Evolutionary conservation across 1,140 invertebrate genomes (phyloP).

Genomic region (Caenorhabditis inopinata): DNA sequence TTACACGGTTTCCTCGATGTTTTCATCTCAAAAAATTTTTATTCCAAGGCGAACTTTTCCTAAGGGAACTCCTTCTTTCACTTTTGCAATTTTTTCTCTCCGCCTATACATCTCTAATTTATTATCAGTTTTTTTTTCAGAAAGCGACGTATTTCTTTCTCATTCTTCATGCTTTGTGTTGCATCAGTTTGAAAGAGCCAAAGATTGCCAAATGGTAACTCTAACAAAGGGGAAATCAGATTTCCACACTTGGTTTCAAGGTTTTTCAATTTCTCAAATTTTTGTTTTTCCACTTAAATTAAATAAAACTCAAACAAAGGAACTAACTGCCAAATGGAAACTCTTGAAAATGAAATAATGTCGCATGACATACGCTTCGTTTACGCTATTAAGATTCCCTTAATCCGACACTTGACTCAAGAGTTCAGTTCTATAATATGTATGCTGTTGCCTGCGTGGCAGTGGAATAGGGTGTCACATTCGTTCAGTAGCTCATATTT

Average conservation of each 20-base stretch:
- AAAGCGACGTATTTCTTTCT: background rate
- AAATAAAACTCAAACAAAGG: too few species aligned
- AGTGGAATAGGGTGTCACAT: background rate
- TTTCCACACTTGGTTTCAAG: background rate
- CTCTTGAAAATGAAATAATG: background rate
- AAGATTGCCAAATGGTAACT: too few species aligned
- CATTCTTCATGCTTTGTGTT: background rate
- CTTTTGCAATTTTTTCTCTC: background rate
- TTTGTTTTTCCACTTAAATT: background rate
- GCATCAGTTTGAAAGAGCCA: too few species aligned
- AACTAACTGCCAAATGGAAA: background rate
- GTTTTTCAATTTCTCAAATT: background rate
- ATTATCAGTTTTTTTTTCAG: conserved; percentile 20
- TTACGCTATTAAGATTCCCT: too few species aligned
- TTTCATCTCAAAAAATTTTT: background rate
- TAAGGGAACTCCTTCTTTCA: background rate
- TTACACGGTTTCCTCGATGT: background rate
- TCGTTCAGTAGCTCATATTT: conserved; percentile 16
- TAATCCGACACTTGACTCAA: conserved; percentile 12
- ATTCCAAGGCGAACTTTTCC: background rate
- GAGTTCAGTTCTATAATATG: background rate
- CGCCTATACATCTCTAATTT: background rate
- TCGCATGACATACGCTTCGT: too few species aligned
- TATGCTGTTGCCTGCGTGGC: background rate
- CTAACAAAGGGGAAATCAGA: too few species aligned